Conservation (phyloP, 2,113 vertebrate species). For the Chionodraco myersi region DNA sequence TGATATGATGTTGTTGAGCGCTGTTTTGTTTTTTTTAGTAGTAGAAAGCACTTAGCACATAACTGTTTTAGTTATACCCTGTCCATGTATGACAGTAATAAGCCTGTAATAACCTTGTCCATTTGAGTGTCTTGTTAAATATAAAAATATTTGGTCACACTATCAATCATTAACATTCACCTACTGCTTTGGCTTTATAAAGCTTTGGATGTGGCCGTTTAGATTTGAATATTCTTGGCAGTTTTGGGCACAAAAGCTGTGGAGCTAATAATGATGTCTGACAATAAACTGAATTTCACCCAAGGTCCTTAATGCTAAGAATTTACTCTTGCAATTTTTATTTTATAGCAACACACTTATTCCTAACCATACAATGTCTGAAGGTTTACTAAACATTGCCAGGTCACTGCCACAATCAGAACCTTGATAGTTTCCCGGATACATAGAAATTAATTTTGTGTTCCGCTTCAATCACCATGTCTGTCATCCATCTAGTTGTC, state of each 20-base stretch:
- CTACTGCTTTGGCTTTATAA: slow-evolving; percentile 65
- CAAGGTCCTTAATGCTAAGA: background rate
- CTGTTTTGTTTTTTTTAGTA: slow-evolving; percentile 84
- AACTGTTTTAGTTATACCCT: slow-evolving; percentile 90
- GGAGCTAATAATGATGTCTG: slow-evolving; percentile 14
- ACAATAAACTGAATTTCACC: slow-evolving; percentile 13
- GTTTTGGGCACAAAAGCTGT: slow-evolving; percentile 18
- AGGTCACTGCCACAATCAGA: background rate
- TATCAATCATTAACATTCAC: slow-evolving; percentile 91
- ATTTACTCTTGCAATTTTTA: background rate
- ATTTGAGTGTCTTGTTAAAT: slow-evolving; percentile 90
- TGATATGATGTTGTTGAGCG: slow-evolving; percentile 95
- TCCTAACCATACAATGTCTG: background rate
- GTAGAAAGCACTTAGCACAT: slow-evolving; percentile 85
- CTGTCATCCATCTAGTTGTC: slow-evolving; percentile 27
- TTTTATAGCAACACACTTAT: background rate
- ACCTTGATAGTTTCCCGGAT: slow-evolving; percentile 29
- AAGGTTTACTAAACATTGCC: background rate
- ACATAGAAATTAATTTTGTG: slow-evolving; percentile 8
- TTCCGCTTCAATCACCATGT: slow-evolving; percentile 27
- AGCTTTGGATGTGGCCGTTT: slow-evolving; percentile 44
- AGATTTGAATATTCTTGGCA: slow-evolving; percentile 26
- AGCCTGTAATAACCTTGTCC: slow-evolving; percentile 90
- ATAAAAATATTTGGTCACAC: slow-evolving; percentile 98
- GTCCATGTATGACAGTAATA: slow-evolving; percentile 93